A percentile compares a stretch with the other conserved stretches of the same genome.
Evolutionary conservation across 2,888 invertebrate species (phyloP).

Genomic region (Anthrax anthrax): DNA sequence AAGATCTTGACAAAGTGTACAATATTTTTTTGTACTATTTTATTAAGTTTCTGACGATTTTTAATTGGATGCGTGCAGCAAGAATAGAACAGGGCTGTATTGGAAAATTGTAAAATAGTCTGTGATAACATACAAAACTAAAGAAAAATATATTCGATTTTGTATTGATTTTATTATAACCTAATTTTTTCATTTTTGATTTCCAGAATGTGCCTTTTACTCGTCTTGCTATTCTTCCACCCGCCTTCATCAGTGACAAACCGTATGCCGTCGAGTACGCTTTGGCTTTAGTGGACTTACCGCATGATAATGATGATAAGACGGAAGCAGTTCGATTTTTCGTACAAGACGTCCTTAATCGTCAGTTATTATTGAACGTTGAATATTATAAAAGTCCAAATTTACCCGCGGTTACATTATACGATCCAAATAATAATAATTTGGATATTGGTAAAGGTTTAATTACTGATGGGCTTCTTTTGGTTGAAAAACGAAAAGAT

Average conservation of each 20-base stretch:
- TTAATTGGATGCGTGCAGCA: not conserved
- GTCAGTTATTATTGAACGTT: slow-evolving; percentile 66
- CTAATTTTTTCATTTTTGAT: not conserved
- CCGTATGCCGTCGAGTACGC: slow-evolving; percentile 77
- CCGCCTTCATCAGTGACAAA: slow-evolving; percentile 55
- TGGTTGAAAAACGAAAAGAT: slow-evolving; percentile 70
- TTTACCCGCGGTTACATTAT: slow-evolving; percentile 29
- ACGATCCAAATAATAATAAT: slow-evolving; percentile 27
- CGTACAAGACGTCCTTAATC: slow-evolving; percentile 48
- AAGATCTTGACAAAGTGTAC: not conserved
- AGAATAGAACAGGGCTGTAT: not conserved
- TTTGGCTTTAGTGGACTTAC: slow-evolving; percentile 71
- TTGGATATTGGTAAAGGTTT: slow-evolving; percentile 53
- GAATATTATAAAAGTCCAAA: slow-evolving; percentile 47
- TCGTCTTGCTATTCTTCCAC: slow-evolving; percentile 70
- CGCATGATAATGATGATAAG: slow-evolving; percentile 74
- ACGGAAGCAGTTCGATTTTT: slow-evolving; percentile 58
- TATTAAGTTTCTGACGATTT: not conserved
- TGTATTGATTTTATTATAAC: too few species aligned
- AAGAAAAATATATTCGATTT: too few species aligned
- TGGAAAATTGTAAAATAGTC: not conserved
- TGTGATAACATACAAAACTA: too few species aligned
- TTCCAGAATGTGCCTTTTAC: slow-evolving; percentile 44
- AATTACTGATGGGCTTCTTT: slow-evolving; percentile 70
- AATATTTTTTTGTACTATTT: not conserved